Percentiles rank a stretch among this genome's conserved stretches.
Evolutionary conservation across 2,797 vertebrate genomes (phyloP).

Genomic region (Threskiornis aethiopicus): DNA sequence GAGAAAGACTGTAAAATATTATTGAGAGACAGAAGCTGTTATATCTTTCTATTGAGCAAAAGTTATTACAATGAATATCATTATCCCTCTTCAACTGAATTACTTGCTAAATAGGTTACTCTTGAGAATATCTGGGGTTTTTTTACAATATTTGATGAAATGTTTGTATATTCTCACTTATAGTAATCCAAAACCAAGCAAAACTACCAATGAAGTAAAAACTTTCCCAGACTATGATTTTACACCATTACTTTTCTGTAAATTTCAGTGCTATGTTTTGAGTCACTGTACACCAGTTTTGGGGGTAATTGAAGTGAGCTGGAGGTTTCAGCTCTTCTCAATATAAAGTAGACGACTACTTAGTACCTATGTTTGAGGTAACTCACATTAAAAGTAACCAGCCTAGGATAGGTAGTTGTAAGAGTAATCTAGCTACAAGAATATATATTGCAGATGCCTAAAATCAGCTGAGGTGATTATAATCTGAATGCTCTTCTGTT

Average conservation of each 20-base stretch:
- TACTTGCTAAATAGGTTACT: neutral
- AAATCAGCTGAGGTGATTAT: neutral
- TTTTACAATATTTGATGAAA: neutral
- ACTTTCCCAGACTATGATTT: neutral
- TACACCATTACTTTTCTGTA: neutral
- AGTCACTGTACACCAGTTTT: neutral
- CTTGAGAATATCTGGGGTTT: neutral
- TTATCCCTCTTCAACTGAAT: neutral
- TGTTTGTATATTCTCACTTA: neutral
- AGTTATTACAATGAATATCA: neutral
- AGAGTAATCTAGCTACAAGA: neutral
- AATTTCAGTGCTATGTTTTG: neutral
- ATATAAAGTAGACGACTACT: neutral
- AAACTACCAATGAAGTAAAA: neutral
- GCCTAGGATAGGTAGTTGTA: neutral
- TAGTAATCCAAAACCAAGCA: neutral
- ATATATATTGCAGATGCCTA: neutral
- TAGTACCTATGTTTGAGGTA: neutral
- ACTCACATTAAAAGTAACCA: neutral
- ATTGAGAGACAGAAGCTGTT: neutral
- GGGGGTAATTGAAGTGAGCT: neutral
- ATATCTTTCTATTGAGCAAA: neutral
- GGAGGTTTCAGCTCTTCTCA: neutral
- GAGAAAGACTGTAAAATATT: neutral
- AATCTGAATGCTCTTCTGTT: neutral